Conservation (phyloP, 53 echinoderm and acorn worm genomes). For the Holothuria leucospilota region DNA sequence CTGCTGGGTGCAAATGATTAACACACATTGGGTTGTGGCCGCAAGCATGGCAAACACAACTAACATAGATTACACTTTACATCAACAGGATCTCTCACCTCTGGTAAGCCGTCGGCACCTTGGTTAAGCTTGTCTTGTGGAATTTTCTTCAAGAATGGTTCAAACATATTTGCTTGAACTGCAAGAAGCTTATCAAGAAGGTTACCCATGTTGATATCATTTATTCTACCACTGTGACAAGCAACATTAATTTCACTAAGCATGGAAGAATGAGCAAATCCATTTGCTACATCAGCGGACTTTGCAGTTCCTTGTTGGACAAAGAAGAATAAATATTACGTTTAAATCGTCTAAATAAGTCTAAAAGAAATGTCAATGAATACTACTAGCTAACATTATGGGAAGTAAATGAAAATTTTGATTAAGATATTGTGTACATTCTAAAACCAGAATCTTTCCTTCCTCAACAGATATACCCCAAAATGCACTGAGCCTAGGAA, state of each 20-base stretch:
- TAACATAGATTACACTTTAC: too few species aligned
- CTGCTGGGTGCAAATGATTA: too few species aligned
- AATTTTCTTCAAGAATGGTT: constrained; percentile 67
- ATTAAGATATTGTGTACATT: too few species aligned
- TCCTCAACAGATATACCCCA: too few species aligned
- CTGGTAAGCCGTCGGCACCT: constrained; percentile 81
- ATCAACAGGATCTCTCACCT: constrained; percentile 52
- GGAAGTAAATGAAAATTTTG: too few species aligned
- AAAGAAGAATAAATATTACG: background rate
- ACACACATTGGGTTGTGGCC: too few species aligned
- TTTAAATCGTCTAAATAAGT: too few species aligned
- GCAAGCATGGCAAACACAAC: too few species aligned
- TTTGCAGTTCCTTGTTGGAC: background rate
- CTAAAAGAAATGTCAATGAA: too few species aligned
- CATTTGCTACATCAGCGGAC: background rate
- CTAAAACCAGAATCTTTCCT: too few species aligned
- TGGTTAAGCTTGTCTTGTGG: constrained; percentile 68
- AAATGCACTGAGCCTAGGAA: too few species aligned
- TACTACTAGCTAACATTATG: too few species aligned
- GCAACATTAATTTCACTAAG: constrained; percentile 58
- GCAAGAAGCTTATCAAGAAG: constrained; percentile 68
- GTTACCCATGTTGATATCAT: constrained; percentile 17
- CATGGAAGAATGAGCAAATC: background rate
- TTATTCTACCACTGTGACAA: constrained; percentile 43
- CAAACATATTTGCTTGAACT: constrained; percentile 59